Base-by-base conservation (phyloP, 2,888 invertebrate genomes). In the Aporophyla lueneburgensis region DNA sequence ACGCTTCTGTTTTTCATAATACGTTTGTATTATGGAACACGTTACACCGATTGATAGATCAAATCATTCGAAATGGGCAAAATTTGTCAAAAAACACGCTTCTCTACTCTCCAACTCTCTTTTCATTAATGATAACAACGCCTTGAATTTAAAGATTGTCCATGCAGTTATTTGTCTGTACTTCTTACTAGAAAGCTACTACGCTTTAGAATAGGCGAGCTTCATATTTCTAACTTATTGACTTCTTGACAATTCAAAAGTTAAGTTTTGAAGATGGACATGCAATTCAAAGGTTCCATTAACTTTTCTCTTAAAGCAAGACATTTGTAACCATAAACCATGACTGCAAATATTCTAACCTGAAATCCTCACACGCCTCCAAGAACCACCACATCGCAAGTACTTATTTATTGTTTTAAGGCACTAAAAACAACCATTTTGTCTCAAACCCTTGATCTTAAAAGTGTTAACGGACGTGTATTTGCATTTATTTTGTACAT, bases 401-500 rank as follows among this genome's bases (percentile, higher is more conserved):
- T 53, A 24, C 49, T 21, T 46, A 58, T 33, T 51, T 51, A 65
- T 43, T 40, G 53, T 46, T 58, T n/a, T 16, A 19, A 65, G 24
- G 7, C 33, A 62, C 33, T 56, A 27, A 66, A 73, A 67, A 24
- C 54, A 59, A 51, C 59, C 14, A 5, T 12, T 59, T 69, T 69
- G 72, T 72, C 76, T 27, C 12, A 51, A 67, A 59, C 24, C 67
- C n/a, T 40, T 58, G 12, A 81, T 86, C 78, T 65, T 49, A 65
- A 59, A 65, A 71, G 58, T 33, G 66, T 59, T 49, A 68, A 69
- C 61, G 0, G n/a, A 49, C 61, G 19, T 65, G 40, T 54, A 74
- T 73, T 77, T 53, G 61, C 61, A 74, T 83, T 61, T 77, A 77
- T 83, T 65, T 68, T 68, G 40, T 58, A 70, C 59, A 59, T 54